These are phyloP conservation scores for Diabrotica undecimpunctata DNA, from an alignment of 1,140 invertebrate genomes.

Conservation along the genomic window DNA sequence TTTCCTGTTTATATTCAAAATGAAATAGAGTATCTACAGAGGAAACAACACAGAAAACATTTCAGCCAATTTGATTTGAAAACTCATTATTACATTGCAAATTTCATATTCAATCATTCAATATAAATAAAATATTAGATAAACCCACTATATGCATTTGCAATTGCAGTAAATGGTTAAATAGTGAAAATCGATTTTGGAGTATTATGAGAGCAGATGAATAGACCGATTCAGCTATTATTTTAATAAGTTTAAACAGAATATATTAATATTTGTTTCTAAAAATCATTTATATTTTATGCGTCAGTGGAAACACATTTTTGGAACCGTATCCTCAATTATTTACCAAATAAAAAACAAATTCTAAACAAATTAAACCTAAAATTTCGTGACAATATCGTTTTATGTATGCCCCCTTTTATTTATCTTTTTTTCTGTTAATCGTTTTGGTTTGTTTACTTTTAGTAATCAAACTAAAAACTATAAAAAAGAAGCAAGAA, in stretches of 20 bases:
- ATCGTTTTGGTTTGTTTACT: no score
- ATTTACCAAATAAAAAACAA: no score
- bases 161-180: not conserved
- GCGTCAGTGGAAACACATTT: no score
- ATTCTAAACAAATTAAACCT: no score
- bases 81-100: slow-evolving; percentile 2
- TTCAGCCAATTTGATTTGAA: not conserved
- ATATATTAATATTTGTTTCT: not conserved
- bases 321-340: no score
- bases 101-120: not conserved
- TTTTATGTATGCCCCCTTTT: no score
- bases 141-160: not conserved
- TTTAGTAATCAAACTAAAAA: no score
- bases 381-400: no score
- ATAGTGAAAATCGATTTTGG: not conserved
- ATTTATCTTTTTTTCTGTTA: no score
- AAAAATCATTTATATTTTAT: no score
- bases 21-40: not conserved
- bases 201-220: not conserved
- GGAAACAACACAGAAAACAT: not conserved
- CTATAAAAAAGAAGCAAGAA: no score
- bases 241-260: not conserved
- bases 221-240: not conserved
- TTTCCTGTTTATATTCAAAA: not conserved
- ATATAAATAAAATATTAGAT: slow-evolving; percentile 1